Conservation (phyloP, 2,797 vertebrate genomes). For the Schizothorax lantsangensis region DNA sequence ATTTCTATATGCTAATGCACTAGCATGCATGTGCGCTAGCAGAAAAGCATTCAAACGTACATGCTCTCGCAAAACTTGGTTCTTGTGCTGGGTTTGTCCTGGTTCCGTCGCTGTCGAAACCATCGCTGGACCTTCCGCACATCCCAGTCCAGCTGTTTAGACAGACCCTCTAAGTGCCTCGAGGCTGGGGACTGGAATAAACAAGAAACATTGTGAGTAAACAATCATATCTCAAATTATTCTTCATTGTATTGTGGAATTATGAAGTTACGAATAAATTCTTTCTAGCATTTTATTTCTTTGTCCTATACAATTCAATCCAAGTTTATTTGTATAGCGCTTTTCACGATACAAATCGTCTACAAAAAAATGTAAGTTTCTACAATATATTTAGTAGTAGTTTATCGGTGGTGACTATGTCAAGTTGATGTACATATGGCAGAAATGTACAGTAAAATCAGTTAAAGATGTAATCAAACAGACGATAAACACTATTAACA, state of each 20-base stretch:
- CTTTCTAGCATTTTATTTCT: background rate
- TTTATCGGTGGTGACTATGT: too few species aligned
- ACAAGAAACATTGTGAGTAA: background rate
- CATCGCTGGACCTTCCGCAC: conserved; percentile 93
- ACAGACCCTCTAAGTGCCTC: conserved; percentile 88
- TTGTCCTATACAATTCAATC: too few species aligned
- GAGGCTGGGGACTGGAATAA: conserved; percentile 87
- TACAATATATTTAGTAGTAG: too few species aligned
- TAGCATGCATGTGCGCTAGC: background rate
- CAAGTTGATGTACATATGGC: too few species aligned
- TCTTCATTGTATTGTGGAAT: background rate
- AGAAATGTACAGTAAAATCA: too few species aligned
- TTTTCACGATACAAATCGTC: too few species aligned
- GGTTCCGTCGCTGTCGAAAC: conserved; percentile 95
- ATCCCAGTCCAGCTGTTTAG: conserved; percentile 98
- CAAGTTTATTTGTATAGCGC: too few species aligned
- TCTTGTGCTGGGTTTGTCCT: conserved; percentile 93
- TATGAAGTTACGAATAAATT: background rate
- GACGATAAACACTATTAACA: too few species aligned
- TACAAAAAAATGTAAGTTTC: too few species aligned
- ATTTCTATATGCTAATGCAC: background rate
- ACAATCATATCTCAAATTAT: background rate
- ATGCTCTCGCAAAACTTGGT: conserved; percentile 99
- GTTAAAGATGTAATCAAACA: too few species aligned
- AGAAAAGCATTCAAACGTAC: conserved; percentile 77